Evolutionary conservation across 1,140 invertebrate genomes (phyloP), one percentile per base, ranked within the genome.

Genomic region (Triops longicaudatus): DNA sequence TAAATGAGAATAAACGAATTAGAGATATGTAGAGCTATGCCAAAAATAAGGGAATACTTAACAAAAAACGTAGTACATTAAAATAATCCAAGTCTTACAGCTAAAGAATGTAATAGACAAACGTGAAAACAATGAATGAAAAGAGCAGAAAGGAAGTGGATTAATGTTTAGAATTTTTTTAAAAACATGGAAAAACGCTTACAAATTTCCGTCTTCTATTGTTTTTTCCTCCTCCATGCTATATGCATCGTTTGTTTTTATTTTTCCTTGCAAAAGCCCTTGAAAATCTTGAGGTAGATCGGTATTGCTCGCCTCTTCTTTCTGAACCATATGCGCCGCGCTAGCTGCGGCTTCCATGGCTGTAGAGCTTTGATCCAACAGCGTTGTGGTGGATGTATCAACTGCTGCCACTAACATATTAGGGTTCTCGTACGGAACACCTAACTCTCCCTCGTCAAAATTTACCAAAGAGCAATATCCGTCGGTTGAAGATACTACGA

Each of bases 391-490:
- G 26, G n/a, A n/a, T 31, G 27, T 41, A 27, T 22, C 41, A 7
- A 27, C 31, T 26, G 12, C 28, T 26, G 22, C 26, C 14, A 72
- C 75, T n/a, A 43, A 22, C 6, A 6, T 17, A 14, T 63, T 17
- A n/a, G 22, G 22, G 50, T 22, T 63, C n/a, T 84, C 80, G 81
- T 93, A 92, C 3, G 86, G 83, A 72, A 88, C 85, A 1, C 97
- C 97, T 22, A 99, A 84, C 86, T 99, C 97, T 6, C 86, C 88
- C 26, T 89, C 85, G 37, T 88, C 86, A 85, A 99, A 98, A 43
- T 90, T 90, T 72, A 98, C 88, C 78, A 98, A 86, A 0, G 97
- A 96, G 83, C 95, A 97, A 83, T 94, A 99, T 1, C 96, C 97
- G 86, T 99, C 97, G 0, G 95, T 96, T 41, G 97, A 98, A 22